Base-by-base conservation (phyloP, 2,888 invertebrate genomes). In the Tuta absoluta region DNA sequence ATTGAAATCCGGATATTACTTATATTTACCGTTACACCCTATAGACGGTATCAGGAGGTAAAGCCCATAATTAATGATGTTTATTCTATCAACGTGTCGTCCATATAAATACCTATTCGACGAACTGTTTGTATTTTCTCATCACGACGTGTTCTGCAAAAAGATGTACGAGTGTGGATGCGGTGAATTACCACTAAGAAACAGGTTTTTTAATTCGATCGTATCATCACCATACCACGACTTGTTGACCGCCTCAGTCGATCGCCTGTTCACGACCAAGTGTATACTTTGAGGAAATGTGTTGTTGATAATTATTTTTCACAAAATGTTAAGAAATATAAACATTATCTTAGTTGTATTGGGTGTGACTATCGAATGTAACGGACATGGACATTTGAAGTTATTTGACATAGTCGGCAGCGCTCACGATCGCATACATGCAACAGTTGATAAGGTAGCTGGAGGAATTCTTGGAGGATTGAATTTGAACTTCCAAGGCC, bases 381-480 rank as follows among this genome's bases (percentile, higher is more conserved):
- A 73, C 49, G 72, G 75, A 12, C 68, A 72, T 62, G 72, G 75
- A 12, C 68, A 72, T 62, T 65, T 71, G 33, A 62, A 67, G 5
- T 67, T 69, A 51, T 66, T 79, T 59, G 80, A 74, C 14, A 66
- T 85, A 11, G 38, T 85, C 19, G 65, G 75, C 17, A 71, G 74
- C 59, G 80, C 79, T 3, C 78, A 76, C 19, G 71, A 78, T 45
- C 69, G 67, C 12, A 69, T 79, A 12, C 80, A 75, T 41, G 64
- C 75, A 0, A 69, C 71, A 63, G 75, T 84, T 21, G 81, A 84
- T 24, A 73, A 77, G 4, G 76, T 77, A 0, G 84, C 86, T 24
- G 78, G 77, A 1, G 64, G 78, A 2, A 68, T 87, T 19, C 66
- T 87, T 0, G 84, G 82, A 1, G 80, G 79, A 23, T 61, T 81